Evolutionary conservation across 1,140 invertebrate genomes (phyloP), one percentile per base, ranked within the genome.

Genomic region (Papilio helenus): DNA sequence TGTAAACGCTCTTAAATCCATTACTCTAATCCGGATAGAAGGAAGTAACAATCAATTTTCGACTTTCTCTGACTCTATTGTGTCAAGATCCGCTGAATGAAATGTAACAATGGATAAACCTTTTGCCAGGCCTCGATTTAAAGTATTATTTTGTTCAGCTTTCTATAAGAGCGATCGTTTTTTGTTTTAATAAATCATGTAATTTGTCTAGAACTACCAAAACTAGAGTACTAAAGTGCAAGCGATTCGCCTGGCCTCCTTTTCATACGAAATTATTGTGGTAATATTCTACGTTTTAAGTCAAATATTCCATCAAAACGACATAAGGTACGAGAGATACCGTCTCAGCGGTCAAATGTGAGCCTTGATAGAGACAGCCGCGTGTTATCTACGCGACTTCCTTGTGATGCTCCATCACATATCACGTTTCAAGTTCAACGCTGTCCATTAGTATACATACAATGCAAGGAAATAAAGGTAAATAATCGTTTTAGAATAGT

Each of bases 351-450:
- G 73, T 76, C 73, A 76, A 12, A n/a, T 29, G 26, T 29, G 44
- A 61, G 55, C 76, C 51, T 61, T 46, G 72, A 5, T 49, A 44
- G 1, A 23, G 42, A 76, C 29, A 76, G 12, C n/a, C 34, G 55
- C 76, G 55, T 77, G 76, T 65, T 61, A 65, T 39, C 34, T 12
- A 65, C 55, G 23, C 58, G 39, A 77, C 58, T 65, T 77, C 76
- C 55, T 77, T 65, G 34, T 77, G 29, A 65, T 39, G 39, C 23
- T 74, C 20, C 42, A 0, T 76, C 23, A 76, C 74, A 58, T 58
- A 26, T 51, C 74, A 34, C 51, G 51, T 61, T 76, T 77, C 73
- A 65, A 77, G 76, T 65, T 77, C 55, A 77, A 77, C 76, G n/a
- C 44, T 74, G 4, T 68, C 34, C 26, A 68, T 29, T 29, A 61